Conservation (phyloP, 2,888 invertebrate genomes). For the Drosophila tanythrix region DNA sequence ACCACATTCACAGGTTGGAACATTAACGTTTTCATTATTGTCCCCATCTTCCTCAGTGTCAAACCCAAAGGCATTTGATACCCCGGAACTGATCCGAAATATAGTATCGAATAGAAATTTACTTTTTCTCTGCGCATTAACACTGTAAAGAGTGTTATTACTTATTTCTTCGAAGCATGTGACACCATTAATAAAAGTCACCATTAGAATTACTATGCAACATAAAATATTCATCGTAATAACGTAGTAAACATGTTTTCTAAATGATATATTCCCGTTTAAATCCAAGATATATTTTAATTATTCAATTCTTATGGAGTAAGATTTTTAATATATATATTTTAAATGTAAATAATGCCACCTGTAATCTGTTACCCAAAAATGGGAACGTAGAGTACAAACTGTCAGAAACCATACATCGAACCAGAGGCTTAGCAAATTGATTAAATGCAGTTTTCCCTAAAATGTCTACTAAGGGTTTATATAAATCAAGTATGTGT, state of each 20-base stretch:
- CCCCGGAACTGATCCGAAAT: conserved; percentile 88
- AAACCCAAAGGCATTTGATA: conserved; percentile 84
- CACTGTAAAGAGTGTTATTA: conserved; percentile 39
- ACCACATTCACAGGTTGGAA: conserved; percentile 91
- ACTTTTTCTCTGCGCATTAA: conserved; percentile 86
- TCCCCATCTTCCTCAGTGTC: conserved; percentile 87
- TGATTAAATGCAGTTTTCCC: neutral
- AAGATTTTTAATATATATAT: conserved; percentile 36
- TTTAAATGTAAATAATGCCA: conserved; percentile 61
- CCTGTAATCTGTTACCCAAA: conserved; percentile 37
- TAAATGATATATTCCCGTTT: conserved; percentile 13
- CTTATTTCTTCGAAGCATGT: conserved; percentile 49
- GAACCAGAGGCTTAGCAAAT: conserved; percentile 22
- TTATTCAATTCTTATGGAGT: conserved; percentile 8
- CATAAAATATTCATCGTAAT: conserved; percentile 66
- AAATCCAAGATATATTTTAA: conserved; percentile 14
- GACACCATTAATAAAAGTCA: conserved; percentile 55
- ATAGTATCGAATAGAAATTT: conserved; percentile 91
- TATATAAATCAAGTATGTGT: conserved; percentile 1
- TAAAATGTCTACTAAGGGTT: conserved; percentile 1
- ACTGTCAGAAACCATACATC: conserved; percentile 35
- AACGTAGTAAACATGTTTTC: conserved; percentile 57
- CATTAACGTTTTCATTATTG: conserved; percentile 86
- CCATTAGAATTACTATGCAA: conserved; percentile 63
- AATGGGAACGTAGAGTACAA: conserved; percentile 66